Evolutionary conservation across 2,888 invertebrate genomes (phyloP), one percentile per base, ranked within the genome.

Genomic region (Himalopsyche anomala): DNA sequence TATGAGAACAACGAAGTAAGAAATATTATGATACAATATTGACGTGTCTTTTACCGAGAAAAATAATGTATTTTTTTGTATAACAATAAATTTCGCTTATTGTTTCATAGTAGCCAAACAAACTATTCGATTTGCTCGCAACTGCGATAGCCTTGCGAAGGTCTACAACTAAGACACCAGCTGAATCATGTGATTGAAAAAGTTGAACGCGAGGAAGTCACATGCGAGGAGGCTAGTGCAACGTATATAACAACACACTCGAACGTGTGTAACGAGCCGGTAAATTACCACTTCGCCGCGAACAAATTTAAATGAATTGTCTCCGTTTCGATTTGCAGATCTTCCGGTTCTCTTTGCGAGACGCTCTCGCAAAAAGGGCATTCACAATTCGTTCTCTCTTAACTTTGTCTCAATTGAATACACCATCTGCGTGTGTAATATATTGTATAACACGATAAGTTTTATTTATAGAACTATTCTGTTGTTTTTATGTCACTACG

Each of bases 101-200:
- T 51, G 15, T 62, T 62, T 11, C 62, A 15, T 62, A 56, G n/a
- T 15, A 28, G 56, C 56, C 5, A 19, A n/a, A 5, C 6, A n/a
- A n/a, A 56, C 56, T 17, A n/a, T 56, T 56, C 56, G n/a, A 62
- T 62, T 8, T 62, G 8, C 15, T 19, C 2, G 8, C 6, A 62
- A 62, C 19, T 5, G 8, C 62, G 19, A 62, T 19, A 56, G 28
- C 28, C 28, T 9, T 8, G 62, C 19, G 2, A 62, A 19, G 19
- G 4, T 6, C 11, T 62, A 19, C 28, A 19, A 62, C 62, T 15
- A 62, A 62, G 19, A 28, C 62, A 62, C 62, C 19, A n/a, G 19
- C 19, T 6, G 62, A 19, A 28, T 62, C 62, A 62, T 62, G 62
- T 62, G 62, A 62, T 62, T 62, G 62, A 62, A 62, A 62, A 62